Percentiles rank a stretch among this genome's conserved stretches.
Evolutionary conservation across 2,797 vertebrate species (phyloP).

Genomic region (Semotilus atromaculatus): DNA sequence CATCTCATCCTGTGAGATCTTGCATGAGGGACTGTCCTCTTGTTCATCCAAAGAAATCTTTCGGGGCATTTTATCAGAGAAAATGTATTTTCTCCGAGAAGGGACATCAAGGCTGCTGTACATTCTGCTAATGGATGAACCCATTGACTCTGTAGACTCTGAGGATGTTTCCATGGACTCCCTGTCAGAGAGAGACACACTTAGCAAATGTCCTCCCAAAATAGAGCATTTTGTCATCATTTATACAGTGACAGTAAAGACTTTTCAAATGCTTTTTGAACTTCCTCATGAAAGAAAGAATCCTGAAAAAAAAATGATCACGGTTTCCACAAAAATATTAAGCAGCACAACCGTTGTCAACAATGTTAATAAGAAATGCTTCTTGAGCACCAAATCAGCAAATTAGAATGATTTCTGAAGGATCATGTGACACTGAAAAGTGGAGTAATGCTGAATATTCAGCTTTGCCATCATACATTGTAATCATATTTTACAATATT

Average conservation of each 20-base stretch:
- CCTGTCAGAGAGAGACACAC: slow-evolving; percentile 71
- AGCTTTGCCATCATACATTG: too few relatives aligned
- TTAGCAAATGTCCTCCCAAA: neutral
- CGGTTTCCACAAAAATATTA: neutral
- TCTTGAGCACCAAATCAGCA: neutral
- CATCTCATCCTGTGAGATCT: slow-evolving; percentile 81
- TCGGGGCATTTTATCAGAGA: slow-evolving; percentile 61
- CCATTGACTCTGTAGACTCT: slow-evolving; percentile 85
- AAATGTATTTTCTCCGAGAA: slow-evolving; percentile 64
- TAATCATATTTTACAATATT: too few relatives aligned
- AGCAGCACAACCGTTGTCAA: neutral
- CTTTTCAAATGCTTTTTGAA: neutral
- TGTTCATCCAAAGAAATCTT: slow-evolving; percentile 67
- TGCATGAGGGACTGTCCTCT: slow-evolving; percentile 79
- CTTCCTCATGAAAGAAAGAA: neutral
- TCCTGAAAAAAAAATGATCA: neutral
- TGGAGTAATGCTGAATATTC: too few relatives aligned
- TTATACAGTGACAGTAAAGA: neutral
- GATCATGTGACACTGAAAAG: too few relatives aligned
- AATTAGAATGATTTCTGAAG: neutral
- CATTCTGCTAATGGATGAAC: slow-evolving; percentile 83
- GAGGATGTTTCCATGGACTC: slow-evolving; percentile 86
- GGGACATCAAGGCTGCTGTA: slow-evolving; percentile 73
- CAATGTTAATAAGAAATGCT: too few relatives aligned
- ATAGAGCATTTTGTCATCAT: neutral